Evolutionary conservation across 2,797 vertebrate species (phyloP).

Genomic region (Ataeniobius toweri): DNA sequence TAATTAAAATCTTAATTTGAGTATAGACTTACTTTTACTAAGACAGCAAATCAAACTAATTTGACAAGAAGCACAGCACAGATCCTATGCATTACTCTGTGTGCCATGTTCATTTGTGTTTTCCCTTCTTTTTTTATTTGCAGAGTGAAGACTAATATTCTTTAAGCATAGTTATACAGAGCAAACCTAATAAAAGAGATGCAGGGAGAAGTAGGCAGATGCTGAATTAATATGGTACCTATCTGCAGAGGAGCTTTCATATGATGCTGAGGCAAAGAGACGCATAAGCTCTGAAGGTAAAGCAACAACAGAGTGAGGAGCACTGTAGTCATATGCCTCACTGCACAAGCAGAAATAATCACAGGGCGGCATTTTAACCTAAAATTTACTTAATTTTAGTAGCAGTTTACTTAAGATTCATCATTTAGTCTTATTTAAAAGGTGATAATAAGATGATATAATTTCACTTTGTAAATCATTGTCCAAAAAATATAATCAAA

Average conservation of each 20-base stretch:
- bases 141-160: constrained; percentile 47
- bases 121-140: constrained; percentile 41
- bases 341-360: constrained; percentile 34
- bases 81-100: constrained; percentile 53
- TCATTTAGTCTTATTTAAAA: neutral
- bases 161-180: constrained; percentile 41
- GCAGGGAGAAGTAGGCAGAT: constrained; percentile 47
- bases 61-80: constrained; percentile 57
- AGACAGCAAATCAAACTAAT: constrained; percentile 54
- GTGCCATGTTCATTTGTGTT: constrained; percentile 47
- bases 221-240: constrained; percentile 66
- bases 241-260: constrained; percentile 54
- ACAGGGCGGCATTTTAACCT: constrained; percentile 18
- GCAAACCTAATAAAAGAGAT: constrained; percentile 55
- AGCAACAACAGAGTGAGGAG: constrained; percentile 36
- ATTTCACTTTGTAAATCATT: neutral
- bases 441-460: neutral
- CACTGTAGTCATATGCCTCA: constrained; percentile 40
- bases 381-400: constrained; percentile 8
- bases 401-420: neutral
- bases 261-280: constrained; percentile 71
- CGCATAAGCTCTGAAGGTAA: constrained; percentile 57
- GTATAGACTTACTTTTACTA: constrained; percentile 64
- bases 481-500: constrained; percentile 5
- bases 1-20: constrained; percentile 48